Base-by-base conservation (phyloP, 1,140 invertebrate species). In the Zaprionus vittiger region DNA sequence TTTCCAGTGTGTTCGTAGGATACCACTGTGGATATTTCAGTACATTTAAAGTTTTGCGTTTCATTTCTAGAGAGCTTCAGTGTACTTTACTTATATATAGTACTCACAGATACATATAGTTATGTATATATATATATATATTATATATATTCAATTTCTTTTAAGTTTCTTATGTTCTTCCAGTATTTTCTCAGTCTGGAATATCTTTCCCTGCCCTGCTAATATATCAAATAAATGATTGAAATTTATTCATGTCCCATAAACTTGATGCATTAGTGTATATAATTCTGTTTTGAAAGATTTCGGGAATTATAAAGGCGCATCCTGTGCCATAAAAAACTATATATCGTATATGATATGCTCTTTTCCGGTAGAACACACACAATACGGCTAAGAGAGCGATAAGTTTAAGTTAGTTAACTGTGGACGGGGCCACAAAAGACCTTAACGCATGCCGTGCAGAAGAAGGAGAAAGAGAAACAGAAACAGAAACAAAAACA, bases 401-500 rank as follows among this genome's bases (percentile, higher is more conserved):
- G 83, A 83, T 87, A 86, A 86, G 69, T 63, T 83, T 47, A 59
- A 62, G 41, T 62, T 74, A 87, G 77, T 83, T 72, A 68, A 12
- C 63, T 37, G 62, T 22, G 52, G 54, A 64, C 61, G 57, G 57
- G 31, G 22, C 17, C 24, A 49, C 70, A 66, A 70, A 69, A 70
- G 55, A 67, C 66, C 31, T 3, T 2, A 9, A 34, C 31, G 31
- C 31, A 34, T 34, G 31, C 31, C 31, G 31, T 61, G 71, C 62
- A 71, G 71, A 73, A 56, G 68, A 77, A 57, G 66, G 9, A 62
- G 17, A 26, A 49, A 5, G 6, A 59, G 7, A 60, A 37, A 52
- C 24, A 26, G 31, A 54, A 61, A 80, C 77, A 60, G 74, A 81
- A 77, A 76, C 76, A 72, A 72, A 89, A 83, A 87, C 71, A 70